Evolutionary conservation across 2,888 invertebrate species (phyloP).

Genomic region (Graphium colonna): DNA sequence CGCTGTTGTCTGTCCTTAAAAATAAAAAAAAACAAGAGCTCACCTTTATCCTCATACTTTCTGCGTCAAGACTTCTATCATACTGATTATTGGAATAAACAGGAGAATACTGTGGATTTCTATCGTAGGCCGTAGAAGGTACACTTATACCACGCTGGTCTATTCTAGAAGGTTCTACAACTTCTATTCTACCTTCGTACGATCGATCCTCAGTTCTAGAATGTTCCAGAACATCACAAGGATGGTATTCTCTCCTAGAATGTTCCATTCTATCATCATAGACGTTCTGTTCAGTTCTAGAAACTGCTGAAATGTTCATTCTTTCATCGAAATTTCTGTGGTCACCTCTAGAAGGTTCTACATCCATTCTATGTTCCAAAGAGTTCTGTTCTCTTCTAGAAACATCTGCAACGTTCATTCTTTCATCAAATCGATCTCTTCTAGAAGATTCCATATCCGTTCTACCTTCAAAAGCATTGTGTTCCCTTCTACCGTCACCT

Average conservation of each 20-base stretch:
- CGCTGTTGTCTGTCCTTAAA: no score
- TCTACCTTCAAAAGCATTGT: background rate
- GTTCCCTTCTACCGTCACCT: background rate
- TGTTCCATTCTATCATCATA: background rate
- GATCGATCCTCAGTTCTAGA: conserved; percentile 29
- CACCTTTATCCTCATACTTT: conserved; percentile 62
- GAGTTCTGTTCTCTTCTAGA: background rate
- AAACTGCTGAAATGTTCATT: background rate
- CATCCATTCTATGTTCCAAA: conserved; percentile 3
- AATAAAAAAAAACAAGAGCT: background rate
- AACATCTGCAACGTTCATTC: background rate
- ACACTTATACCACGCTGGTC: conserved; percentile 22
- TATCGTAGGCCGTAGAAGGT: conserved; percentile 54
- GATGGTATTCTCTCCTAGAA: conserved; percentile 11
- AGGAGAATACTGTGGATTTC: conserved; percentile 64
- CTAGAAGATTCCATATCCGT: no score
- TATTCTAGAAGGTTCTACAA: conserved; percentile 21
- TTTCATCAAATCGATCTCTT: no score
- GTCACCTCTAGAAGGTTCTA: background rate
- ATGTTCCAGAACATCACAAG: conserved; percentile 26
- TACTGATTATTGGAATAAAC: conserved; percentile 60
- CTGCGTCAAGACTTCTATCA: conserved; percentile 69
- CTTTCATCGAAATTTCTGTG: no score
- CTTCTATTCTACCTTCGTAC: conserved; percentile 7
- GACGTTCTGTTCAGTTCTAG: background rate